phyloP scores from a whole-genome alignment of 2,888 invertebrate species.

The Cephus sareptanus region DNA sequence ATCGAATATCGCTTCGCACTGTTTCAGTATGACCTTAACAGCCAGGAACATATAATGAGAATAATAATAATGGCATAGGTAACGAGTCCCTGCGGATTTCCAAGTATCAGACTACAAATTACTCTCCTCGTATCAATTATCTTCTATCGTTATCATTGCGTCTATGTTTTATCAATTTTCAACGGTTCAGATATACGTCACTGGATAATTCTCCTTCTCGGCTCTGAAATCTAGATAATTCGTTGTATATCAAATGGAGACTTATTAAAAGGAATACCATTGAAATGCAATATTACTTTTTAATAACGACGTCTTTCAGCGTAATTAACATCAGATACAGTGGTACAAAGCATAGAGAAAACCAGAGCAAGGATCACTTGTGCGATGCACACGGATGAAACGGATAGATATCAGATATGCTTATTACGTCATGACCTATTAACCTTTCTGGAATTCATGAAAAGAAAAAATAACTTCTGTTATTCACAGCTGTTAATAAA shows the following conservation, averaged over 20 bases:
- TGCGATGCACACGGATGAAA: background rate
- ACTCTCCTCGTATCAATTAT: background rate
- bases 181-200: background rate
- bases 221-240: background rate
- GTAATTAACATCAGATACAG: background rate
- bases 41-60: background rate
- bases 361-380: background rate
- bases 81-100: background rate
- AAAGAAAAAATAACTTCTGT: background rate
- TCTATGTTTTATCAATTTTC: background rate
- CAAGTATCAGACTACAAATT: background rate
- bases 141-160: background rate
- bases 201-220: background rate
- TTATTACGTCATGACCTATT: background rate
- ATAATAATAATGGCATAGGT: background rate
- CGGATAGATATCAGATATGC: background rate
- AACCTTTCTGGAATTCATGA: background rate
- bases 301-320: background rate
- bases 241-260: background rate
- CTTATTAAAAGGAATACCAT: background rate
- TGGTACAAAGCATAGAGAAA: background rate
- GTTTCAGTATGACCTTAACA: conserved; percentile 2
- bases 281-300: background rate
- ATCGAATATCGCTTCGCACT: conserved; percentile 5
- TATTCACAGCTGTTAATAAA: background rate